Conservation (phyloP, 2,888 invertebrate species). For the Drosophila monieri region DNA sequence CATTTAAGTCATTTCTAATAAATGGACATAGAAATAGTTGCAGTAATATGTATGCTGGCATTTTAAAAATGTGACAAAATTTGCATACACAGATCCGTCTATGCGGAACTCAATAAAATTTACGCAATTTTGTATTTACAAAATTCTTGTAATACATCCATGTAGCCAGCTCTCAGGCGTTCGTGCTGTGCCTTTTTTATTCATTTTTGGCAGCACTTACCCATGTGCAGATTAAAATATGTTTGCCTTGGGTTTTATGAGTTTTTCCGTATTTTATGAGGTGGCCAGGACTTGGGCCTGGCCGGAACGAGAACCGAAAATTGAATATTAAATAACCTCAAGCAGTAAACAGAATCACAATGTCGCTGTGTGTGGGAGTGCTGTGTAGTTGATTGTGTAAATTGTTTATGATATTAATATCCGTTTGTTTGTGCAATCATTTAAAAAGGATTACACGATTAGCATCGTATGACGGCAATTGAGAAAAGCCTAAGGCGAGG, state of each 20-base stretch:
- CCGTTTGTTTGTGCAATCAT: conserved; percentile 64
- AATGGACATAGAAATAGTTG: background rate
- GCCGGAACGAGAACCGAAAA: conserved; percentile 41
- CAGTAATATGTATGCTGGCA: background rate
- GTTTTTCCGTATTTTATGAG: conserved; percentile 50
- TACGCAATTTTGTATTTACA: conserved; percentile 29
- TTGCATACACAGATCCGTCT: background rate
- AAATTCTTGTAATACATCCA: conserved; percentile 32
- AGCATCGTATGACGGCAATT: conserved; percentile 51
- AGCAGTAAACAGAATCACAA: conserved; percentile 46
- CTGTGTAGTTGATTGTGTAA: conserved; percentile 42
- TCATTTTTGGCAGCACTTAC: conserved; percentile 7
- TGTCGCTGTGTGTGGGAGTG: conserved; percentile 3
- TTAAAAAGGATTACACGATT: conserved; percentile 62
- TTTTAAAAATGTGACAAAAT: background rate
- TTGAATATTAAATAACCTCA: conserved; percentile 68
- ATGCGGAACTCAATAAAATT: conserved; percentile 35
- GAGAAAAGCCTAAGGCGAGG: conserved; percentile 52
- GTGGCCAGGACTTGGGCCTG: background rate
- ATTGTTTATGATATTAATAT: conserved; percentile 77
- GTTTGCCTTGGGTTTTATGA: conserved; percentile 59
- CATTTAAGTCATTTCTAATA: background rate
- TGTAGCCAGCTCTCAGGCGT: conserved; percentile 3
- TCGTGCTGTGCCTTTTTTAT: background rate
- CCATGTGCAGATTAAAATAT: conserved; percentile 61